These are phyloP conservation scores for Cybosia mesomella DNA, from an alignment of 2,888 invertebrate species.

Conservation along the genomic window DNA sequence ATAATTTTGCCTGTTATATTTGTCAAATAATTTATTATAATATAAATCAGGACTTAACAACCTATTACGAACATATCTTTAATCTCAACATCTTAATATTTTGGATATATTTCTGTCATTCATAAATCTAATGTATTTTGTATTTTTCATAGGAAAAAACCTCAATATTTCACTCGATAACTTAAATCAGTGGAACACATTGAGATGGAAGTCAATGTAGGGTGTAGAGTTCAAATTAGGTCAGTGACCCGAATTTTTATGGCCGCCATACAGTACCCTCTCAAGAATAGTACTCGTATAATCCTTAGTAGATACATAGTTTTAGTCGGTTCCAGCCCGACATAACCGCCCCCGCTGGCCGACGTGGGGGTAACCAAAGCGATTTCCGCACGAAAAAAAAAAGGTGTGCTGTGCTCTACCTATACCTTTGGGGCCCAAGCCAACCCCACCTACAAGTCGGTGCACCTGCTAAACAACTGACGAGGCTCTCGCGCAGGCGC, in stretches of 20 bases:
- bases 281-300: neutral
- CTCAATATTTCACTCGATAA: neutral
- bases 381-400: no score
- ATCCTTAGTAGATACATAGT: neutral
- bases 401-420: no score
- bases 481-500: no score
- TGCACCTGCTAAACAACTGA: no score
- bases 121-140: neutral
- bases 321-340: no score
- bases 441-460: no score
- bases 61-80: neutral
- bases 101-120: neutral
- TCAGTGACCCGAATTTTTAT: slow-evolving; percentile 41
- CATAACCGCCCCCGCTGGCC: no score
- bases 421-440: no score
- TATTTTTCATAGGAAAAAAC: neutral
- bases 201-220: slow-evolving; percentile 24
- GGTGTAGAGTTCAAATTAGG: slow-evolving; percentile 33
- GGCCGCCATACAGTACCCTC: slow-evolving; percentile 6
- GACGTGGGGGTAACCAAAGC: no score
- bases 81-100: neutral
- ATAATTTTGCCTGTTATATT: no score
- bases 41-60: neutral
- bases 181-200: neutral
- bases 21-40: neutral